Base-by-base conservation (phyloP, 2,888 invertebrate species). In the Geotrupes spiniger region DNA sequence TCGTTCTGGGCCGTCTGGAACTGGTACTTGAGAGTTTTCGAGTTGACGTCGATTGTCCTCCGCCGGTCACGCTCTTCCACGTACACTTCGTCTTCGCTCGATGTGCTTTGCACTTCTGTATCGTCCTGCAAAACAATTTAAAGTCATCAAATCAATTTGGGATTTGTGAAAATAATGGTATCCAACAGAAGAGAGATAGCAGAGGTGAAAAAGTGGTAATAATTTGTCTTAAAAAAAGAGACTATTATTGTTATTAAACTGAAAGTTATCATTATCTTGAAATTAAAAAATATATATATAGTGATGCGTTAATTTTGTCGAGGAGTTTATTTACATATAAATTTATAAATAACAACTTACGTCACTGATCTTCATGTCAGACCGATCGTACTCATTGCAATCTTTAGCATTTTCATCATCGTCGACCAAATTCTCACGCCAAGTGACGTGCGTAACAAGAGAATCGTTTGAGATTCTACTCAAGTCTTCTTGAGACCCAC, bases 1-100 rank as follows among this genome's bases (percentile, higher is more conserved):
- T 73, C 71, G 41, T 60, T 69, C 47, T 71, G 67, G 4, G 65
- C 66, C 1, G 71, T 65, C 52, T 72, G 71, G 51, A 65, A 70
- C 53, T 72, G 71, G 54, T 71, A 70, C 58, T 72, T 72, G 33
- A 73, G 56, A 2, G 72, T 72, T 61, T 71, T 70, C 12, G 71
- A 70, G 44, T 71, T 68, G 16, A 70, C 61, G 29, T 63, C 53
- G 44, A 58, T 57, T 11, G 17, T 6, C 28, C 21, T 12, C 26
- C 17, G 8, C 9, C 10, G 25, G 12, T 38, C 25, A 16, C 12
- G 14, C 14, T 46, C 46, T 26, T 46, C 43, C 14, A 17, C 6
- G 9, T 21, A 21, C 6, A 43, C n/a, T n/a, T 52, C 41, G 9
- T 33, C 25, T 43, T 42, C 36, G n/a, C 9, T 28, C 5, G 44